phyloP scores from a whole-genome alignment of 1,140 invertebrate genomes.

The Wasmannia auropunctata region DNA sequence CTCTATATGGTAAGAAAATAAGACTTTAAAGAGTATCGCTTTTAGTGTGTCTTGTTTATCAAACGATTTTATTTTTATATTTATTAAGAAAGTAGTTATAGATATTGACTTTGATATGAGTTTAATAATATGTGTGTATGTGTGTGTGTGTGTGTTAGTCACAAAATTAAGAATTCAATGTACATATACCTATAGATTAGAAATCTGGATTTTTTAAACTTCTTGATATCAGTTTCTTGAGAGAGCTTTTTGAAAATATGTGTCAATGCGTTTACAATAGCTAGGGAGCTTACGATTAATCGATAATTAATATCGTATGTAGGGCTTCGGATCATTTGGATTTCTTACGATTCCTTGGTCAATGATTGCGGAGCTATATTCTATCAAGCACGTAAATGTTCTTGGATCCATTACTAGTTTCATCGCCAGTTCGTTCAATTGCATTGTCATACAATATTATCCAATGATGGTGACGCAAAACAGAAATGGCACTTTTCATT shows the following conservation, averaged over 20 bases:
- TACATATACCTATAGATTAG: not conserved
- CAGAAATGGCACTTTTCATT: slow-evolving; percentile 46
- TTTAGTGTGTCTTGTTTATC: not conserved
- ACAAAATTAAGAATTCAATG: too few species aligned
- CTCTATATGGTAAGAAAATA: slow-evolving; percentile 59
- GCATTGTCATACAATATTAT: slow-evolving; percentile 62
- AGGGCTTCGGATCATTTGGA: slow-evolving; percentile 62
- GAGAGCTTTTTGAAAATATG: not conserved
- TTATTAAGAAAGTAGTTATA: not conserved
- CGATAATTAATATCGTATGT: not conserved
- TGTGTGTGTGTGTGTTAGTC: too few species aligned
- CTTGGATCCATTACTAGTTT: slow-evolving; percentile 48
- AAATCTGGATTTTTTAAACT: not conserved
- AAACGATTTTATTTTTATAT: too few species aligned
- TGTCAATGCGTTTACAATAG: not conserved
- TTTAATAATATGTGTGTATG: too few species aligned
- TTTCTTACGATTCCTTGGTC: slow-evolving; percentile 56
- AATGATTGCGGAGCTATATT: slow-evolving; percentile 70
- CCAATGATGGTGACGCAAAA: slow-evolving; percentile 48
- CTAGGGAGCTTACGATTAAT: not conserved
- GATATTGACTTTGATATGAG: not conserved
- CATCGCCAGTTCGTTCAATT: slow-evolving; percentile 48
- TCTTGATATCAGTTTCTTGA: not conserved
- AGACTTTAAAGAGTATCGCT: not conserved
- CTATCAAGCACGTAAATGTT: slow-evolving; percentile 60